phyloP scores from a whole-genome alignment of 2,113 vertebrate species.

The Octodon degus region DNA sequence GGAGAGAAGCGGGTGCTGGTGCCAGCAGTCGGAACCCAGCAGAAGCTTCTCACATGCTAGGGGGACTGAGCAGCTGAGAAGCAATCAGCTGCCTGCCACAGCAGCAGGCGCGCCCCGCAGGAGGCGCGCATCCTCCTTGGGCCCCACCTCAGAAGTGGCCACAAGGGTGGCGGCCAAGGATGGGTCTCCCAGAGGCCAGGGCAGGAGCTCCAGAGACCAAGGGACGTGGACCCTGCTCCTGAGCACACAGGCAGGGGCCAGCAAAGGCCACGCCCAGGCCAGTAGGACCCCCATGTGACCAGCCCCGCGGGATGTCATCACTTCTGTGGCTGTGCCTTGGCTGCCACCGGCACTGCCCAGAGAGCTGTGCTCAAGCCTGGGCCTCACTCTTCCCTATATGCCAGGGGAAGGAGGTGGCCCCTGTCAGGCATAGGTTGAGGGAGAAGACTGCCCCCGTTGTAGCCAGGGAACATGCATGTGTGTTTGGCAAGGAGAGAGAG shows the following conservation, averaged over 20 bases:
- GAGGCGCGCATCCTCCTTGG: not conserved
- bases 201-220: not conserved
- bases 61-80: not conserved
- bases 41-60: not conserved
- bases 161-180: not conserved
- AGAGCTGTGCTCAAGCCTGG: not conserved
- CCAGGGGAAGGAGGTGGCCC: too few species aligned
- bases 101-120: not conserved
- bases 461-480: not conserved
- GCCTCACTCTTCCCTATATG: not conserved
- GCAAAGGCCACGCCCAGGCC: accelerated
- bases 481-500: not conserved
- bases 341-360: not conserved
- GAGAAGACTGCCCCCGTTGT: not conserved
- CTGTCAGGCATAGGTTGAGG: not conserved
- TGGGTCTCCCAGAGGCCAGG: not conserved
- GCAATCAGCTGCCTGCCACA: not conserved
- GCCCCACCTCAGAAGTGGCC: not conserved
- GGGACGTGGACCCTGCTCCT: not conserved
- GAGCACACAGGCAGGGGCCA: not conserved
- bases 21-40: not conserved
- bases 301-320: not conserved
- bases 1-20: not conserved
- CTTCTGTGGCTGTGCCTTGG: accelerated
- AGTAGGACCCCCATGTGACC: accelerated